Evolutionary conservation across 2,113 vertebrate genomes (phyloP).

Genomic region (Nesoenas mayeri): DNA sequence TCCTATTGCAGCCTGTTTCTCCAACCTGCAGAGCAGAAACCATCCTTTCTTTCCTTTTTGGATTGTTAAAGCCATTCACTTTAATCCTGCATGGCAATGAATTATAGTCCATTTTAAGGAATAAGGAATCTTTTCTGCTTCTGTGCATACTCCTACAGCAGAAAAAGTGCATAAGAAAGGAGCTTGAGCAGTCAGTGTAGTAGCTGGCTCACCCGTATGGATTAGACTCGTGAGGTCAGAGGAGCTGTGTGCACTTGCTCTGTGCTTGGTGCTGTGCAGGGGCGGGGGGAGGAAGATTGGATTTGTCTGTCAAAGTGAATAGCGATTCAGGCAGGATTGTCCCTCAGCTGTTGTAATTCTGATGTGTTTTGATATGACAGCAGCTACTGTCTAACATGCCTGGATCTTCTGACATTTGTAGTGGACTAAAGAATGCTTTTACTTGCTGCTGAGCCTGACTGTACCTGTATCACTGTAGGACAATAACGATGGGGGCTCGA

Average conservation of each 20-base stretch:
- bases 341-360: constrained; percentile 65
- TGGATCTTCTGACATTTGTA: constrained; percentile 55
- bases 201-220: constrained; percentile 64
- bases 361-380: constrained; percentile 58
- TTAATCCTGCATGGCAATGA: constrained; percentile 67
- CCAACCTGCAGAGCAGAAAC: constrained; percentile 57
- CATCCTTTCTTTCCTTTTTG: constrained; percentile 61
- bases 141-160: constrained; percentile 45
- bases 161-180: constrained; percentile 63
- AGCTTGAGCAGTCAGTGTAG: constrained; percentile 65
- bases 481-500: constrained; percentile 77
- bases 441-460: constrained; percentile 73
- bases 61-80: constrained; percentile 71
- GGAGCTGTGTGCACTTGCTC: constrained; percentile 70
- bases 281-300: constrained; percentile 25
- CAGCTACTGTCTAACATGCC: constrained; percentile 55
- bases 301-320: constrained; percentile 68
- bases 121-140: constrained; percentile 71
- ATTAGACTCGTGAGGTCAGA: constrained; percentile 75
- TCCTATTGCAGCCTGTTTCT: constrained; percentile 67
- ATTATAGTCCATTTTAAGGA: constrained; percentile 71
- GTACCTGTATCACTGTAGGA: constrained; percentile 71
- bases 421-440: constrained; percentile 72
- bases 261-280: constrained; percentile 21
- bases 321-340: constrained; percentile 63